These are phyloP conservation scores for Paguma larvata DNA, from an alignment of 2,797 vertebrate genomes.

Conservation along the genomic window DNA sequence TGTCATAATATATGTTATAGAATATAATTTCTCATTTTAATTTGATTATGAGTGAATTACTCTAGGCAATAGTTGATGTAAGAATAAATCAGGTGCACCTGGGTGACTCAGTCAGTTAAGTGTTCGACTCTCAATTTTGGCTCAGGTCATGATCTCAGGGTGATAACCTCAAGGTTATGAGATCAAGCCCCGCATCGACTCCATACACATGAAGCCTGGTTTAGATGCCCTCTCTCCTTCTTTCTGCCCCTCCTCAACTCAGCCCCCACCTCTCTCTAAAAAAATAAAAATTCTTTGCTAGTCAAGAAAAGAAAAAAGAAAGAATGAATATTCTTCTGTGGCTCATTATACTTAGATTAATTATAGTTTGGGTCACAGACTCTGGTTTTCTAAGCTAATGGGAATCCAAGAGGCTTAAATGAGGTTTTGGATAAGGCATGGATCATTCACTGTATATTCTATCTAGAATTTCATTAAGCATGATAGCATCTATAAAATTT, in stretches of 20 bases:
- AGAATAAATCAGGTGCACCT: not conserved
- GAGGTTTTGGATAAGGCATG: not conserved
- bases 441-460: not conserved
- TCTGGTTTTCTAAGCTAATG: conserved; percentile 33
- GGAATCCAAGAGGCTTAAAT: not conserved
- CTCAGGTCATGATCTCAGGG: no score
- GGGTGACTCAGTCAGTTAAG: no score
- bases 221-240: no score
- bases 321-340: not conserved
- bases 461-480: conserved; percentile 45
- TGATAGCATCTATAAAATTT: conserved; percentile 29
- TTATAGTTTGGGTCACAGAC: conserved; percentile 28
- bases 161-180: no score
- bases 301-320: conserved; percentile 38
- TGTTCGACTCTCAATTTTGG: no score
- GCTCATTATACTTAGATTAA: conserved; percentile 58
- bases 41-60: not conserved
- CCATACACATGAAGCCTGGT: no score
- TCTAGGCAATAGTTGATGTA: not conserved
- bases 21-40: not conserved
- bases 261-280: no score
- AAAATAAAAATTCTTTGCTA: not conserved
- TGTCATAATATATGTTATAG: not conserved
- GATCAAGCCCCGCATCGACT: no score
- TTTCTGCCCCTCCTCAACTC: no score